Percentiles rank a stretch among this genome's conserved stretches.
phyloP scores from a whole-genome alignment of 2,797 vertebrate species.

The Halcyon badia region DNA sequence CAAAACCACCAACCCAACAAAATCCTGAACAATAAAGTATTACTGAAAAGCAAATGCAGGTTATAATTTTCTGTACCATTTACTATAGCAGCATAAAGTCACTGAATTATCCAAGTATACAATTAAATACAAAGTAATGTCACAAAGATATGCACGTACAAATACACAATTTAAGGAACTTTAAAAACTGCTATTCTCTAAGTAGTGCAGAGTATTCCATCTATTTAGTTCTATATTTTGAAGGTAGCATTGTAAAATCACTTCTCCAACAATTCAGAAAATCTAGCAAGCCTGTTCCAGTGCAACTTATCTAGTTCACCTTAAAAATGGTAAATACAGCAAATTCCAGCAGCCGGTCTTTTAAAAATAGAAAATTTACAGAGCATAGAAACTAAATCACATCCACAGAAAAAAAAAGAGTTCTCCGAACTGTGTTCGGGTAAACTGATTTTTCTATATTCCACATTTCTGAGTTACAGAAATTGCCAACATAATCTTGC shows the following conservation, averaged over 20 bases:
- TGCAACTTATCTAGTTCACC: not conserved
- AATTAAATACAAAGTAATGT: not conserved
- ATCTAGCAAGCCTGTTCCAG: not conserved
- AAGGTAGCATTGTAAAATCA: not conserved
- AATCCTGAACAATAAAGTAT: not conserved
- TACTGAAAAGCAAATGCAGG: not conserved
- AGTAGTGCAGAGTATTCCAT: not conserved
- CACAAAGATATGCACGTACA: not conserved
- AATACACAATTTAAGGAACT: not conserved
- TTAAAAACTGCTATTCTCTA: not conserved
- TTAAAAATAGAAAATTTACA: not conserved
- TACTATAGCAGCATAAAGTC: not conserved
- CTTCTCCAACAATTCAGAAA: not conserved
- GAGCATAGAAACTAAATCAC: not conserved
- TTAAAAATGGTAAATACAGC: not conserved
- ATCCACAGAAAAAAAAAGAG: not conserved
- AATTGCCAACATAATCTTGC: fast-evolving
- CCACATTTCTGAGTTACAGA: not conserved
- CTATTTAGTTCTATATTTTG: not conserved
- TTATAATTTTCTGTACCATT: not conserved
- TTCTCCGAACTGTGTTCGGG: not conserved
- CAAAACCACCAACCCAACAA: not conserved
- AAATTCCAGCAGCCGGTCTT: not conserved
- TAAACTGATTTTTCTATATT: not conserved
- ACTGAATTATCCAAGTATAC: not conserved